Evolutionary conservation across 2,797 vertebrate species (phyloP).

Genomic region (Ptychobarbus kaznakovi): DNA sequence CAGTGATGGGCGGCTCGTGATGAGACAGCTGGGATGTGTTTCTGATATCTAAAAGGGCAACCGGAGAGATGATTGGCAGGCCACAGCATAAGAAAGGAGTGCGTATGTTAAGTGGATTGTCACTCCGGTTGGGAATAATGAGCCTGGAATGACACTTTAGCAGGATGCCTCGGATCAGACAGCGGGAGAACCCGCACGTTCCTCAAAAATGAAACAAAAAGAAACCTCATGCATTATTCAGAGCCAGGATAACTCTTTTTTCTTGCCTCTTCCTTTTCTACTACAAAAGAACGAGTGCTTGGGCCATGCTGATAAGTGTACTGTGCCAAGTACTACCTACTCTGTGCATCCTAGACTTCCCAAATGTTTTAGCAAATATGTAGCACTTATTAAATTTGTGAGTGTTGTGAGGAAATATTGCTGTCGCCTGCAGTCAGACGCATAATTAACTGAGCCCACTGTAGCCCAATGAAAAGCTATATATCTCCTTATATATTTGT

Average conservation of each 20-base stretch:
- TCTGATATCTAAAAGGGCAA: slow-evolving; percentile 62
- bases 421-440: slow-evolving; percentile 31
- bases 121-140: slow-evolving; percentile 58
- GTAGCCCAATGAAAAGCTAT: slow-evolving; percentile 45
- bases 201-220: slow-evolving; percentile 29
- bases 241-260: slow-evolving; percentile 37
- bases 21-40: slow-evolving; percentile 55
- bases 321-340: slow-evolving; percentile 48
- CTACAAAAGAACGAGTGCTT: slow-evolving; percentile 25
- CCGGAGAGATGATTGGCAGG: slow-evolving; percentile 57
- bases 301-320: slow-evolving; percentile 37
- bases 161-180: slow-evolving; percentile 45
- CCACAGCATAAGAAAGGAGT: slow-evolving; percentile 48
- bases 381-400: slow-evolving; percentile 50
- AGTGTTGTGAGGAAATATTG: slow-evolving; percentile 30
- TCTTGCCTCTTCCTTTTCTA: background rate
- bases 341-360: slow-evolving; percentile 37
- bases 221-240: slow-evolving; percentile 59
- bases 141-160: slow-evolving; percentile 52
- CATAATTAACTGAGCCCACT: slow-evolving; percentile 46
- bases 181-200: slow-evolving; percentile 28
- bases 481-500: slow-evolving; percentile 37
- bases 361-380: slow-evolving; percentile 31
- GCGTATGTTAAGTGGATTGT: slow-evolving; percentile 61
- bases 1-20: slow-evolving; percentile 51